These are phyloP conservation scores for Dipus sagitta DNA, from an alignment of 2,797 vertebrate species.

Conservation along the genomic window DNA sequence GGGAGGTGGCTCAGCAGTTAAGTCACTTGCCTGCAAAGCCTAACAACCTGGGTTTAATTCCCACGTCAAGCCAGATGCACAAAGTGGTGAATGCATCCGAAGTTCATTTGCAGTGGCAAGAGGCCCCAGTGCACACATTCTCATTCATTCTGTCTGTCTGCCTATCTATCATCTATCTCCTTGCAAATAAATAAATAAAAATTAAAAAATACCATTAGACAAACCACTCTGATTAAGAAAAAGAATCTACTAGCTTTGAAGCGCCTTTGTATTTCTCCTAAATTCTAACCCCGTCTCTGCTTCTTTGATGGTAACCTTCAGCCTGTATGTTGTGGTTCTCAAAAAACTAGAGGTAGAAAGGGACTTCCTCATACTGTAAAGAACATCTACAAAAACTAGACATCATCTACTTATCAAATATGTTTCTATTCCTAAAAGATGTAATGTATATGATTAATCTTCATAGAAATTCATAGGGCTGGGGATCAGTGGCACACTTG, in stretches of 20 bases:
- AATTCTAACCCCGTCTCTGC: background rate
- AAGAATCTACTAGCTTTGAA: background rate
- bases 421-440: slow-evolving; percentile 15
- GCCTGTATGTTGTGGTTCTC: background rate
- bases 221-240: background rate
- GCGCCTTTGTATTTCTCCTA: background rate
- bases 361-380: background rate
- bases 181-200: too few species aligned
- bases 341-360: background rate
- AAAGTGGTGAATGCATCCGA: too few species aligned
- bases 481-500: background rate
- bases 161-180: too few species aligned
- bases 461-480: slow-evolving; percentile 10
- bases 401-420: background rate
- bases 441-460: background rate
- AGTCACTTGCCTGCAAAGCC: too few species aligned
- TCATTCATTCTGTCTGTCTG: too few species aligned
- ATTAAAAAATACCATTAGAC: background rate
- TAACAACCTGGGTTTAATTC: too few species aligned
- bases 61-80: too few species aligned
- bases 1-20: too few species aligned
- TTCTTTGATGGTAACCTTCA: background rate
- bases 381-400: background rate
- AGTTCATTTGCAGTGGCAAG: too few species aligned
- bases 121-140: too few species aligned